Evolutionary conservation across 2,888 invertebrate genomes (phyloP), one percentile per base, ranked within the genome.

Genomic region (Mythimna pallens): DNA sequence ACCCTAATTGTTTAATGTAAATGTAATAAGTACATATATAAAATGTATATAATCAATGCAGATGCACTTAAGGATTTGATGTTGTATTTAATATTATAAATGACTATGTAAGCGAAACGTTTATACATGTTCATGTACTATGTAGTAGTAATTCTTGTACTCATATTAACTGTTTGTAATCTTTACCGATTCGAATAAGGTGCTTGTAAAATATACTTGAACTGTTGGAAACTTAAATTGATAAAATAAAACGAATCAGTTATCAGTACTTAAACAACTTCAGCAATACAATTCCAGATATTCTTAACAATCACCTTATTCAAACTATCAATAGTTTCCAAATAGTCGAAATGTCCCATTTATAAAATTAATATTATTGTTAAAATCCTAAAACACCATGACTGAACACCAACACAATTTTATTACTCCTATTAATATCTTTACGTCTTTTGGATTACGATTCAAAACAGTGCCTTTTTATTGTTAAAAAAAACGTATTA

Each of bases 11-110:
- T 12, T 65, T 76, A 70, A 61, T 69, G 50, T 69, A 73, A 78
- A 66, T 70, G 52, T 82, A 73, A 68, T 65, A 79, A 55, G 17
- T 72, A 73, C 47, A 47, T 47, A 47, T 67, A 73, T 84, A 78
- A 47, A 77, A 20, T 90, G 90, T 91, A 89, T 52, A 87, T 90
- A 88, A 80, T 81, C 71, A 81, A 87, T 84, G 90, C 87, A 88
- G 89, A 90, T 89, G 92, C 93, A 93, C 92, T 81, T 88, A 92
- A 84, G 94, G 95, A 94, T 94, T 95, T 95, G 94, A 94, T 90
- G 92, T 92, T 91, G 89, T 93, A 91, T 87, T 80, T 81, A 87
- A 80, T 82, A 80, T 68, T 70, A 70, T 75, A 73, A 62, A 66
- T 73, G 63, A 67, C 14, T 79, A 74, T 76, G 65, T 86, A 82